Percentiles rank a stretch among this genome's conserved stretches.
These are phyloP conservation scores for Mechanitis mazaeus DNA, from an alignment of 2,888 invertebrate species.

Conservation along the genomic window DNA sequence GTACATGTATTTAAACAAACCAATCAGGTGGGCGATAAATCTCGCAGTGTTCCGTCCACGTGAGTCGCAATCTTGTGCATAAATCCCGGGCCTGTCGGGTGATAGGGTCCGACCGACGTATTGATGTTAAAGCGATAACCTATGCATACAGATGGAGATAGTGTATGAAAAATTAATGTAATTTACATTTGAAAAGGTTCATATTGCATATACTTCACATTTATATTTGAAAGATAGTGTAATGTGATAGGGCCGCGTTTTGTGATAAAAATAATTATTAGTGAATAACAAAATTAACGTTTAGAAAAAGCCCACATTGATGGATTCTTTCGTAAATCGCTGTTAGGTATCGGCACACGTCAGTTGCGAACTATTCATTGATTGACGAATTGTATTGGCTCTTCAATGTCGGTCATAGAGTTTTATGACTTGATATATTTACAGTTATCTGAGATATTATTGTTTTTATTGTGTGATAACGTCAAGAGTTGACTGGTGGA, in stretches of 20 bases:
- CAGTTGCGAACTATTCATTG: not conserved
- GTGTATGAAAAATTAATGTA: conserved; percentile 5
- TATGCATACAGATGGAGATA: conserved; percentile 2
- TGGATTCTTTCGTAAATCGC: not conserved
- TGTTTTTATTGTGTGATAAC: too few species aligned
- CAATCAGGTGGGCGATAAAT: conserved; percentile 19
- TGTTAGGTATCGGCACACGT: not conserved
- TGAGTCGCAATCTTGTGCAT: conserved; percentile 37
- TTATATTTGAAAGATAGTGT: too few species aligned
- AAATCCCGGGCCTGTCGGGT: conserved; percentile 40
- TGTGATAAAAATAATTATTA: too few species aligned
- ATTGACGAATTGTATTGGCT: conserved; percentile 9
- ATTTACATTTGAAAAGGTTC: not conserved
- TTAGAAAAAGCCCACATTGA: not conserved
- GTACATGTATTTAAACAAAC: not conserved
- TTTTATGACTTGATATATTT: not conserved
- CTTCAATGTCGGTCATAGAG: conserved; percentile 11
- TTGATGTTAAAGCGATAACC: conserved; percentile 18
- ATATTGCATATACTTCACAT: not conserved
- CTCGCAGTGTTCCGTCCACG: conserved; percentile 34
- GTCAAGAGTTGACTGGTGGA: too few species aligned
- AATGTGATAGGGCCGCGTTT: too few species aligned
- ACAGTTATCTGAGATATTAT: too few species aligned
- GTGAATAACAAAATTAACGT: too few species aligned
- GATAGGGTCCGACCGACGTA: conserved; percentile 35